Percentiles rank a stretch among this genome's conserved stretches.
Conservation (phyloP, 2,888 invertebrate species). For the Macrosoma leucophasiata region DNA sequence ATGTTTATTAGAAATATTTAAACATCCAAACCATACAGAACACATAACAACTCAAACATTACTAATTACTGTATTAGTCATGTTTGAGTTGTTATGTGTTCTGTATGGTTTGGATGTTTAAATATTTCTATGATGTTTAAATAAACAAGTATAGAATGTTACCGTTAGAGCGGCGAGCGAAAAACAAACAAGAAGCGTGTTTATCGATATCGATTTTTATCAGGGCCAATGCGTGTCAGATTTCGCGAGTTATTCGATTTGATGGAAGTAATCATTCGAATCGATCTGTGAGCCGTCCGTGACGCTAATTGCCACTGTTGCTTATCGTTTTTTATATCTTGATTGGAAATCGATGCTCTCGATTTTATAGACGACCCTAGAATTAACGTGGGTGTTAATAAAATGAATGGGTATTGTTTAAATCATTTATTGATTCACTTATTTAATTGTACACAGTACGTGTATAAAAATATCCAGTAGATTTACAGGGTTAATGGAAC, state of each 20-base stretch:
- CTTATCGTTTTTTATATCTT: no score
- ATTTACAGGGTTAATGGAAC: not conserved
- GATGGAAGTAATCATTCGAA: conserved; percentile 35
- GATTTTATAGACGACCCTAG: no score
- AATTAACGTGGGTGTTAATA: no score
- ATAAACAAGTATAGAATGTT: no score
- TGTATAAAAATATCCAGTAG: no score
- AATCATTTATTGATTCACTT: no score
- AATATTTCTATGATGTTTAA: conserved; percentile 1
- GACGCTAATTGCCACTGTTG: conserved; percentile 63
- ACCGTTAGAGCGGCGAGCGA: no score
- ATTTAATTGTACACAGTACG: no score
- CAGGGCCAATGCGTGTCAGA: conserved; percentile 23
- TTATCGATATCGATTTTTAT: conserved; percentile 18
- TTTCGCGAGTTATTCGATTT: conserved; percentile 31
- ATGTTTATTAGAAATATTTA: conserved; percentile 2
- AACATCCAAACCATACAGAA: conserved; percentile 3
- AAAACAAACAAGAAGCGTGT: conserved; percentile 1
- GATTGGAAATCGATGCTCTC: no score
- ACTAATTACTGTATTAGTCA: no score
- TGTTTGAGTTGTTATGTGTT: conserved; percentile 1
- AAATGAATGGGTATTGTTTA: no score
- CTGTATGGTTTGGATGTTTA: conserved; percentile 1
- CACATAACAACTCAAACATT: conserved; percentile 1
- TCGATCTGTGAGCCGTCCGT: conserved; percentile 36